These are phyloP conservation scores for Platerodrilus igneus DNA, from an alignment of 2,888 invertebrate genomes.

Conservation along the genomic window DNA sequence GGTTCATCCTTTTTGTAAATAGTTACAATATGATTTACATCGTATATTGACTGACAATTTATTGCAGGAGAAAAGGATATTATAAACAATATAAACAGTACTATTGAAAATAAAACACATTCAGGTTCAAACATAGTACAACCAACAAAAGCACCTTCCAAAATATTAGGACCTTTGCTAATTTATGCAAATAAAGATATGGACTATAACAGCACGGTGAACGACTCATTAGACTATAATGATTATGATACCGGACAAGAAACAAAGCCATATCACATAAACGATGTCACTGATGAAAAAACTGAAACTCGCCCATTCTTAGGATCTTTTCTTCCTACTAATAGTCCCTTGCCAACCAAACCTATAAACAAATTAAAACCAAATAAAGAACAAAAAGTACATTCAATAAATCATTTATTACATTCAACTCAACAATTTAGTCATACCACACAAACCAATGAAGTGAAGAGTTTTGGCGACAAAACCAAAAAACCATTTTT, in stretches of 20 bases:
- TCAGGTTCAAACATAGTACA: constrained; percentile 15
- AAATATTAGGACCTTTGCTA: constrained; percentile 42
- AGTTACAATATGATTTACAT: no score
- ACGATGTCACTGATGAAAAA: no score
- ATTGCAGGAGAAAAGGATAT: no score
- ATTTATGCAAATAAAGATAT: constrained; percentile 40
- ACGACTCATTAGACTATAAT: constrained; percentile 1
- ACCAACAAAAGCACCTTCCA: constrained; percentile 38
- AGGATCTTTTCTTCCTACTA: constrained; percentile 49
- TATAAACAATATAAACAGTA: constrained; percentile 30
- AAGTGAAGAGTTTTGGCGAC: constrained; percentile 17
- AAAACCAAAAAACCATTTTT: no score
- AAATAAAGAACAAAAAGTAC: constrained; percentile 11
- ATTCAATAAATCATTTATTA: no score
- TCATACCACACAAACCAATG: constrained; percentile 14
- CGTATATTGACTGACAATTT: no score
- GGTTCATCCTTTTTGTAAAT: no score
- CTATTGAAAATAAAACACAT: constrained; percentile 24
- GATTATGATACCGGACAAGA: background rate
- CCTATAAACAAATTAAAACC: constrained; percentile 15
- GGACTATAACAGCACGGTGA: constrained; percentile 7
- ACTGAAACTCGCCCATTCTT: constrained; percentile 38
- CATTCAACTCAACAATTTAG: no score
- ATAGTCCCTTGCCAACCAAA: constrained; percentile 30
- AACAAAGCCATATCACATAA: background rate